Conservation (phyloP, 2,797 vertebrate genomes). For the Acridotheres tristis region DNA sequence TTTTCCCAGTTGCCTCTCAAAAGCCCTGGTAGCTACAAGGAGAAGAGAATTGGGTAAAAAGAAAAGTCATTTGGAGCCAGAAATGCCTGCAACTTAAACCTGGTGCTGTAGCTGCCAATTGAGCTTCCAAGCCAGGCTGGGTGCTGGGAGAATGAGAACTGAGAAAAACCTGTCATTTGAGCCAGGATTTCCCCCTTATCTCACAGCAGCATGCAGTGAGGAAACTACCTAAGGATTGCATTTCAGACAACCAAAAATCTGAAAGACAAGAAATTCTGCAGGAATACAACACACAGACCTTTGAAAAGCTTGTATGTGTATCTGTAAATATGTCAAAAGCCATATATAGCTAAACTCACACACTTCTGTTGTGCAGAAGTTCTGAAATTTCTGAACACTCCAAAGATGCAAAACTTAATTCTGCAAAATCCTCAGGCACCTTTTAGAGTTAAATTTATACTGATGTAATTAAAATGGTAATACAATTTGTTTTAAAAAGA, state of each 20-base stretch:
- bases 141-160: neutral
- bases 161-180: neutral
- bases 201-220: neutral
- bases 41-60: neutral
- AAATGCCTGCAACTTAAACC: neutral
- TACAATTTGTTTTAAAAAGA: conserved; percentile 38
- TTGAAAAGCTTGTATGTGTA: neutral
- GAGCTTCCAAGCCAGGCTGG: neutral
- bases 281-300: neutral
- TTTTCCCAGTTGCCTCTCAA: neutral
- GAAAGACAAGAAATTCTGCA: neutral
- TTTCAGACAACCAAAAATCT: neutral
- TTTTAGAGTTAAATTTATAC: conserved; percentile 16
- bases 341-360: neutral
- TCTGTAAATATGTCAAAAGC: neutral
- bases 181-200: neutral
- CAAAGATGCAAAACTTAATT: neutral
- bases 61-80: neutral
- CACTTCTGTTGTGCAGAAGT: fast-evolving
- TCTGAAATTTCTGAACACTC: neutral
- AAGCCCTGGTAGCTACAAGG: neutral
- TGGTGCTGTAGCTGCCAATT: neutral
- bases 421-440: neutral
- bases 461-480: conserved; percentile 32
- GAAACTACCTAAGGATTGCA: neutral